Evolutionary conservation across 2,797 vertebrate genomes (phyloP), one percentile per base, ranked within the genome.

Genomic region (Emydoidea blandingii): DNA sequence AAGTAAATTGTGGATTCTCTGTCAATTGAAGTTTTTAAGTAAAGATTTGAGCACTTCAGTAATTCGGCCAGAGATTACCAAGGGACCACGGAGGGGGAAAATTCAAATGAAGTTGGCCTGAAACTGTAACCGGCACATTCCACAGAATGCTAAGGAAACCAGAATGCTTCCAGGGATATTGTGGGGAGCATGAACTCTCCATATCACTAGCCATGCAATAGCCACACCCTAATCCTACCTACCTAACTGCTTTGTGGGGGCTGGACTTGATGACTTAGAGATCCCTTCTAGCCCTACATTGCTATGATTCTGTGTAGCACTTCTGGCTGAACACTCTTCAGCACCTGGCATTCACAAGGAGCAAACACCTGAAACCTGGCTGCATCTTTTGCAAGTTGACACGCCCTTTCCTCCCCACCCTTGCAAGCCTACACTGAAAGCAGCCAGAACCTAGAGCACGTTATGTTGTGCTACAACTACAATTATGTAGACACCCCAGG

Each of bases 371-470:
- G 37, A 57, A n/a, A 3, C 4, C 2, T 68, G 49, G 21, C 34
- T 59, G 5, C 2, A 1, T 29, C 49, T 21, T 37, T 83, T 65
- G 25, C 49, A 54, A 31, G 72, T 5, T 14, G 49, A 59, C 21
- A 34, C 87, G 68, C 14, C 6, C 44, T 50, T 31, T 41, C 2
- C 68, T 41, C 23, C 50, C 5, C n/a, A 81, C 9, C 10, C 37
- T 27, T 18, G n/a, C 10, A 29, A 27, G 16, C 16, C 11, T 47
- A 27, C 16, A 7, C 0, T 1, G 18, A 12, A 47, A 41, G 27
- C 47, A 41, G 50, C 47, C 65, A 44, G 81, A 83, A 47, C 0
- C 14, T 34, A 9, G 2, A 3, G 6, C 2, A 0, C 19, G 14
- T 65, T 5, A n/a, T 9, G 1, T 0, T 4, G 18, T 12, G 8